Percentiles rank a stretch among this genome's conserved stretches.
phyloP scores from a whole-genome alignment of 2,113 vertebrate species.

The Tichodroma muraria region DNA sequence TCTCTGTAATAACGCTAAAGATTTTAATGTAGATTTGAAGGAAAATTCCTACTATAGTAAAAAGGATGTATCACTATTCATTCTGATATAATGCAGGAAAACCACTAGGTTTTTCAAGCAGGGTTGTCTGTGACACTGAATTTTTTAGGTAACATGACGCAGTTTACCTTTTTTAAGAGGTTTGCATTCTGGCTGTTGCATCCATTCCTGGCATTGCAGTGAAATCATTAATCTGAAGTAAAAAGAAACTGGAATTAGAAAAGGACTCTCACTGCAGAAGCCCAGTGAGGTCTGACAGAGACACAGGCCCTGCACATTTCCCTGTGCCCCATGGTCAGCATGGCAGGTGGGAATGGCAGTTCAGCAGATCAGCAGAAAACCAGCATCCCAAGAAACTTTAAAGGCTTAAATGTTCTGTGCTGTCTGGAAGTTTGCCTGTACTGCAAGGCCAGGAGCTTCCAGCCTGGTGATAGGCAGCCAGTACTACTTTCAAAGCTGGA shows the following conservation, averaged over 20 bases:
- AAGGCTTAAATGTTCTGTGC: background rate
- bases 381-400: background rate
- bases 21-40: background rate
- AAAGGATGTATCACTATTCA: background rate
- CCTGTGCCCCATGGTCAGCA: accelerated
- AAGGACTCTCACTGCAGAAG: background rate
- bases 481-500: background rate
- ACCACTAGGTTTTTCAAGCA: background rate
- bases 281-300: background rate
- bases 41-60: background rate
- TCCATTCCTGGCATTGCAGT: background rate
- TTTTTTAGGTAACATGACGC: background rate
- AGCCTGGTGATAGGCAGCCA: background rate
- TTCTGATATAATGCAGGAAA: background rate
- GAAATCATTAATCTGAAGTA: background rate
- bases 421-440: background rate
- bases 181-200: background rate
- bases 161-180: background rate
- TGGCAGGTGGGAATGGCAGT: background rate
- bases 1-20: background rate
- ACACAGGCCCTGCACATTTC: background rate
- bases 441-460: background rate
- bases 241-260: background rate
- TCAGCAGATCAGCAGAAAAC: background rate
- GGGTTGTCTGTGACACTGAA: background rate